phyloP scores from a whole-genome alignment of 2,797 vertebrate genomes.

The Coranthus polyacanthus region DNA sequence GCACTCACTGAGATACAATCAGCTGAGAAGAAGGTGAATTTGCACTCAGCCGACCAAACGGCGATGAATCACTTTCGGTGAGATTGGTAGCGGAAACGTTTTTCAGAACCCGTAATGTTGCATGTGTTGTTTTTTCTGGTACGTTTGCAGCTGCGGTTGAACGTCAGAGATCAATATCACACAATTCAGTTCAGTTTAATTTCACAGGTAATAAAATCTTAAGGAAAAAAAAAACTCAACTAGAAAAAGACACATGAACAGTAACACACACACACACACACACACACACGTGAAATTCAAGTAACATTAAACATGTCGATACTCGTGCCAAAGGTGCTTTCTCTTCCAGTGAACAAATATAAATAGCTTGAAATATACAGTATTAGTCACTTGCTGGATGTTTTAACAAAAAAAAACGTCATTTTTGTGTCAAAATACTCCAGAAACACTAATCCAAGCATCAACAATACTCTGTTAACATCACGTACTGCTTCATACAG shows the following conservation, averaged over 20 bases:
- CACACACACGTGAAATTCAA: conserved; percentile 41
- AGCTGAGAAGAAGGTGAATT: conserved; percentile 29
- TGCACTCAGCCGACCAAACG: conserved; percentile 30
- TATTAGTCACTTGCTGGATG: conserved; percentile 6
- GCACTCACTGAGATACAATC: conserved; percentile 51
- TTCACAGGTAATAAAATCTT: conserved; percentile 23
- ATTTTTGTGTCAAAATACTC: conserved; percentile 15
- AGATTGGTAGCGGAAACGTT: conserved; percentile 26
- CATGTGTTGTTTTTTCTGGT: neutral
- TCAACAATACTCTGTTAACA: neutral
- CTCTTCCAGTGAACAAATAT: conserved; percentile 25
- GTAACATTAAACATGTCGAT: conserved; percentile 37
- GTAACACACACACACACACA: conserved; percentile 12
- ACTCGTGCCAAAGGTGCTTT: conserved; percentile 29
- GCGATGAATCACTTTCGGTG: conserved; percentile 35
- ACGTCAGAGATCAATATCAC: conserved; percentile 11
- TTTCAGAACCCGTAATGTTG: conserved; percentile 9
- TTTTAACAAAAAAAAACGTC: conserved; percentile 12
- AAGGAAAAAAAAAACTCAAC: neutral
- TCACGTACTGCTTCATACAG: conserved; percentile 7
- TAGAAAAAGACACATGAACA: conserved; percentile 6
- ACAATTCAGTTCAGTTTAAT: conserved; percentile 20
- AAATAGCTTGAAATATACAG: neutral
- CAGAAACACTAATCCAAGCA: neutral
- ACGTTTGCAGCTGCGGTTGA: conserved; percentile 25